Evolutionary conservation across 2,113 vertebrate species (phyloP), one percentile per base, ranked within the genome.

Genomic region (Neogobius melanostomus): DNA sequence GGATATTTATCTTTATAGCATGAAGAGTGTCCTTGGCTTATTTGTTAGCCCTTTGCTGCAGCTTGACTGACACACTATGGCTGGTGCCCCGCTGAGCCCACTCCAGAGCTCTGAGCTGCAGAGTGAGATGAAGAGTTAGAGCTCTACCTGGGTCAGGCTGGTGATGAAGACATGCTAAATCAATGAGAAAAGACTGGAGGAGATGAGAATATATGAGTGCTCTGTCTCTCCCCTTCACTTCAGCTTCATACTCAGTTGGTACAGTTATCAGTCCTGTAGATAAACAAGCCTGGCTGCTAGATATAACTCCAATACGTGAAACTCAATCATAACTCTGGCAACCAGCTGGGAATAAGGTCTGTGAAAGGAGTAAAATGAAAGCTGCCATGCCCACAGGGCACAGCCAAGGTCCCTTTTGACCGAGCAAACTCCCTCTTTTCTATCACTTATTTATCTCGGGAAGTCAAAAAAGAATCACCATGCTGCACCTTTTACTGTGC

Each of bases 291-390:
- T 71, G 88, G 86, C 84, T 91, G 88, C 89, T 89, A 89, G 89
- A 90, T 89, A 90, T 84, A 90, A 90, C 85, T 91, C 85, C 86
- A 87, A 88, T 90, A 90, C 91, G 81, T 87, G 91, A 90, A 90
- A 92, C 90, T 88, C 88, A 91, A 91, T 92, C 90, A 89, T 88
- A 88, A 83, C 78, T 87, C 80, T 48, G 69, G 75, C 87, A 85
- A 80, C 74, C 84, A 64, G 71, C 71, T 76, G 92, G 91, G 91
- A 91, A 86, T 88, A 82, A 65, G 59, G 80, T 71, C 52, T 80
- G 57, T 75, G 82, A 76, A 80, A 89, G 74, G 79, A 85, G 87
- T 83, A 78, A 89, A 91, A 91, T 91, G 84, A 91, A 92, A 91
- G 83, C 81, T 88, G 82, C 83, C 82, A 82, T 89, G 86, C 87